phyloP scores from a whole-genome alignment of 2,888 invertebrate genomes.

The Pterostichus madidus region DNA sequence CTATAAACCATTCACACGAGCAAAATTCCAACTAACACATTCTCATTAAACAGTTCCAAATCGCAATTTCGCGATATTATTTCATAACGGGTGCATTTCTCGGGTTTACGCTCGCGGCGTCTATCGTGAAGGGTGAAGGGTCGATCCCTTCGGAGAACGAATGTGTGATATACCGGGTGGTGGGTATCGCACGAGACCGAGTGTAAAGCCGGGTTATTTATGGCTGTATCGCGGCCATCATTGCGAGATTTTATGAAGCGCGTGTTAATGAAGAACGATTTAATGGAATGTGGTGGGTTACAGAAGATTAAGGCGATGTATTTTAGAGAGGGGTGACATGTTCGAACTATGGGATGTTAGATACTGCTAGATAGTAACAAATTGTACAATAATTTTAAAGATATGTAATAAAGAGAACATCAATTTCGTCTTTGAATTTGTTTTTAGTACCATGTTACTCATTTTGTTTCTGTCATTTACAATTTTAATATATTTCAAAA shows the following conservation, averaged over 20 bases:
- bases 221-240: constrained; percentile 34
- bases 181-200: not conserved
- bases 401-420: too few species aligned
- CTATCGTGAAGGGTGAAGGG: not conserved
- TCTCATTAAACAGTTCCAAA: constrained; percentile 35
- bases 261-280: constrained; percentile 44
- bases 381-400: too few species aligned
- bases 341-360: not conserved
- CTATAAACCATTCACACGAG: not conserved
- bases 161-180: constrained; percentile 16
- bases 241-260: constrained; percentile 45
- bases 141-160: not conserved
- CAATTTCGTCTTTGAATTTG: too few species aligned
- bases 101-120: not conserved
- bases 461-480: too few species aligned
- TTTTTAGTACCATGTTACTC: too few species aligned
- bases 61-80: constrained; percentile 19
- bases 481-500: too few species aligned
- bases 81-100: constrained; percentile 10
- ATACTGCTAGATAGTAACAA: too few species aligned
- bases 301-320: constrained; percentile 22
- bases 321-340: constrained; percentile 24
- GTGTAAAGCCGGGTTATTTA: constrained; percentile 36
- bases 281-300: constrained; percentile 4
- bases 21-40: constrained; percentile 27